Conservation (phyloP, 2,888 invertebrate species). For the Frankliniella fusca region DNA sequence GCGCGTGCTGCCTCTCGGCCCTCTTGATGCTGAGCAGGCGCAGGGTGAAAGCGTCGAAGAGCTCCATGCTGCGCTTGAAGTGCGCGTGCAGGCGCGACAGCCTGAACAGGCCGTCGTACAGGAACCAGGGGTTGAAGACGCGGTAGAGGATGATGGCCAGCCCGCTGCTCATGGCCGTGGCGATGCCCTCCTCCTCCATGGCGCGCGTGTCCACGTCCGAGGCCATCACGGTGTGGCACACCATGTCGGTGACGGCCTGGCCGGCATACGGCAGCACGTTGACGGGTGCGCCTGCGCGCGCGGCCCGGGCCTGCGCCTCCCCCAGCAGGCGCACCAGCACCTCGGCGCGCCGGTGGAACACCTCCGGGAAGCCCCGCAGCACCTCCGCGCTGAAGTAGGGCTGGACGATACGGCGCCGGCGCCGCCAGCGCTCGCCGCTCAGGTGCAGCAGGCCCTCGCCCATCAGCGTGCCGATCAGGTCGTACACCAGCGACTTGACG, state of each 20-base stretch:
- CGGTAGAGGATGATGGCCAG: constrained; percentile 19
- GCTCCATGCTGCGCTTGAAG: constrained; percentile 3
- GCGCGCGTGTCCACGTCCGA: constrained; percentile 4
- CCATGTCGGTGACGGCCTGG: constrained; percentile 15
- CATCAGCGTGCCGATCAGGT: constrained; percentile 2
- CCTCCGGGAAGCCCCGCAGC: constrained; percentile 6
- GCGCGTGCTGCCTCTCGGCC: background rate
- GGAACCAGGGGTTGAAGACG: background rate
- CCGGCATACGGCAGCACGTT: background rate
- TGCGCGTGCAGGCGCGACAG: background rate
- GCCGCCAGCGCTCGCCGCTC: constrained; percentile 15
- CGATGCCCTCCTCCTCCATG: background rate
- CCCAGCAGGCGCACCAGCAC: background rate
- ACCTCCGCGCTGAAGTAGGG: background rate
- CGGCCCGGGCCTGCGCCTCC: background rate
- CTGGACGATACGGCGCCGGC: background rate
- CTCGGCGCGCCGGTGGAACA: background rate
- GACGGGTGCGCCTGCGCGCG: background rate
- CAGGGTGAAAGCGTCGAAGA: constrained; percentile 12
- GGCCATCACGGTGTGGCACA: constrained; percentile 21
- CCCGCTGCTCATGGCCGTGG: background rate
- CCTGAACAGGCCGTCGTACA: background rate
- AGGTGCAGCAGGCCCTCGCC: constrained; percentile 21
- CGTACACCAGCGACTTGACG: background rate
- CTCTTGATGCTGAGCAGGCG: background rate